These are phyloP conservation scores for Tricholauxania praeusta DNA, from an alignment of 2,888 invertebrate genomes.

Conservation along the genomic window DNA sequence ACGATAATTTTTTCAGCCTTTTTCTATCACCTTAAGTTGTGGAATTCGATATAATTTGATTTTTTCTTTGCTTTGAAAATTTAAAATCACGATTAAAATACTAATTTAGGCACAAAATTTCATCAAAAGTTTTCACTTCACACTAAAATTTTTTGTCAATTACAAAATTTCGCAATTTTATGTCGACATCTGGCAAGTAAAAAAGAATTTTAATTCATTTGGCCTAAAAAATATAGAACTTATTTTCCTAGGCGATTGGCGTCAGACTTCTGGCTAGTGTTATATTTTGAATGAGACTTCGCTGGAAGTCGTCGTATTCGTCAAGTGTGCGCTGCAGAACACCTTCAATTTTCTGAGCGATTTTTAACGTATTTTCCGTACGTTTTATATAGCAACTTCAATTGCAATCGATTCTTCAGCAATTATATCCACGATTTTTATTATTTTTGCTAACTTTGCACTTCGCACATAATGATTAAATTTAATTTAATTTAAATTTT, in stretches of 20 bases:
- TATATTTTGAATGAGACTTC: conserved; percentile 32
- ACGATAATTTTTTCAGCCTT: conserved; percentile 59
- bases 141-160: neutral
- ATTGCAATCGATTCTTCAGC: conserved; percentile 51
- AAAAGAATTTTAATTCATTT: conserved; percentile 23
- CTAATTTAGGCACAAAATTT: conserved; percentile 58
- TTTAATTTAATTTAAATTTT: conserved; percentile 54
- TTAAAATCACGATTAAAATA: conserved; percentile 28
- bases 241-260: conserved; percentile 44
- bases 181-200: conserved; percentile 15
- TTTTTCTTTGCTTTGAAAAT: conserved; percentile 17
- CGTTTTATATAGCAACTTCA: conserved; percentile 52
- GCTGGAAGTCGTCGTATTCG: conserved; percentile 39
- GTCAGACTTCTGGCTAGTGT: too few relatives aligned
- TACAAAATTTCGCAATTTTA: conserved; percentile 17
- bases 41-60: conserved; percentile 48
- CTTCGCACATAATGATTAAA: conserved; percentile 63
- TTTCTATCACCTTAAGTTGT: conserved; percentile 64
- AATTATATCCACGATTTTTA: conserved; percentile 49
- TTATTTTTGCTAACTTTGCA: conserved; percentile 59
- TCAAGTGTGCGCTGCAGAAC: conserved; percentile 39
- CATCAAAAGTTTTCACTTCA: conserved; percentile 36
- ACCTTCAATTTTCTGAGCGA: conserved; percentile 37
- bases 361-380: conserved; percentile 50
- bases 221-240: conserved; percentile 56